phyloP scores from a whole-genome alignment of 2,113 vertebrate genomes.

The Odontesthes bonariensis region DNA sequence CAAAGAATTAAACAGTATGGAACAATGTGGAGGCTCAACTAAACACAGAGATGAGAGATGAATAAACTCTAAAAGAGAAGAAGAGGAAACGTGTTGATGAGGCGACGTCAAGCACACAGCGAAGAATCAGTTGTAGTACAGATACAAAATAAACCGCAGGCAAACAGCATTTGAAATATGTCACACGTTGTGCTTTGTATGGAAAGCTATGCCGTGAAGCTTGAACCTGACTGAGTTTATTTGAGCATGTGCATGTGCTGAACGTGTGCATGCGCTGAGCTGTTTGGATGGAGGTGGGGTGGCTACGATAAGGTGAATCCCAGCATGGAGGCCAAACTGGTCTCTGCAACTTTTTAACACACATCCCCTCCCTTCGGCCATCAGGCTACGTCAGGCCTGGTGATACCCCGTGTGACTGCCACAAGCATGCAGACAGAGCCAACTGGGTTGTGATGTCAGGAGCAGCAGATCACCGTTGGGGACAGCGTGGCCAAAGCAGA shows the following conservation, averaged over 20 bases:
- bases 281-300: background rate
- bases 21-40: conserved; percentile 63
- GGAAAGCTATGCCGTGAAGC: background rate
- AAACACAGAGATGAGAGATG: conserved; percentile 36
- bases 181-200: background rate
- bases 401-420: conserved; percentile 79
- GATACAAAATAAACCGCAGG: background rate
- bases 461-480: conserved; percentile 60
- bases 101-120: background rate
- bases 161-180: background rate
- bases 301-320: conserved; percentile 32
- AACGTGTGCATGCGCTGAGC: background rate
- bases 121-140: background rate
- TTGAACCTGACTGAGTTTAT: background rate
- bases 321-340: background rate
- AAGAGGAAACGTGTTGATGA: conserved; percentile 39
- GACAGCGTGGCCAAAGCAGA: conserved; percentile 32
- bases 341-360: conserved; percentile 39
- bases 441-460: conserved; percentile 71
- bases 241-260: background rate
- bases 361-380: conserved; percentile 24
- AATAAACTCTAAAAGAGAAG: conserved; percentile 31
- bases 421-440: conserved; percentile 50
- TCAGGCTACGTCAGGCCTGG: conserved; percentile 50
- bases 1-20: conserved; percentile 45